Percentiles rank a stretch among this genome's conserved stretches.
Conservation (phyloP, 2,888 invertebrate genomes). For the Caenorhabditis drosophilae region DNA sequence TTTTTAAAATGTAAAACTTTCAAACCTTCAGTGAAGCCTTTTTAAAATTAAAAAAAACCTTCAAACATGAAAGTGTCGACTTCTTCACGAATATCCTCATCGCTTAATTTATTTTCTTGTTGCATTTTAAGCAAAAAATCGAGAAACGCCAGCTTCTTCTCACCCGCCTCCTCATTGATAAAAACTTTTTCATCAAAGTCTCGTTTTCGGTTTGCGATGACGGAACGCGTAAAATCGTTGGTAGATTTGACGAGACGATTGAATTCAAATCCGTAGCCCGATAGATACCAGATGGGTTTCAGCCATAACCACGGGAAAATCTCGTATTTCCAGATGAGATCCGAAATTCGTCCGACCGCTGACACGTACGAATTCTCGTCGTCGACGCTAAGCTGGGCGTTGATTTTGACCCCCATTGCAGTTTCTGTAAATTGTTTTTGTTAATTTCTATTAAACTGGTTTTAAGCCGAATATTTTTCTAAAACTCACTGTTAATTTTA, state of each 20-base stretch:
- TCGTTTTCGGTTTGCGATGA: too few species aligned
- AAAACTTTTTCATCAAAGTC: conserved; percentile 8
- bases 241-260: conserved; percentile 35
- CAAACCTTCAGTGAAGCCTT: too few species aligned
- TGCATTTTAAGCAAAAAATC: conserved; percentile 71
- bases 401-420: conserved; percentile 61
- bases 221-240: conserved; percentile 50
- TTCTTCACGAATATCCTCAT: conserved; percentile 70
- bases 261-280: conserved; percentile 70
- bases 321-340: conserved; percentile 49
- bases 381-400: conserved; percentile 54
- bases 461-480: too few species aligned
- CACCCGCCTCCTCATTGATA: neutral
- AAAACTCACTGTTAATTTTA: too few species aligned
- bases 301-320: conserved; percentile 68
- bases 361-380: conserved; percentile 59
- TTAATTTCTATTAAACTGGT: too few species aligned
- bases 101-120: conserved; percentile 68
- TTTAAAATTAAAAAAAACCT: too few species aligned
- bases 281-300: conserved; percentile 74
- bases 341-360: conserved; percentile 52
- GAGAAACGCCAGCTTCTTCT: conserved; percentile 69
- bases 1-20: too few species aligned
- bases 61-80: conserved; percentile 73
- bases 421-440: too few species aligned